A percentile compares a stretch with the other conserved stretches of the same genome.
phyloP scores from a whole-genome alignment of 1,140 invertebrate species.

The Microplitis mediator region DNA sequence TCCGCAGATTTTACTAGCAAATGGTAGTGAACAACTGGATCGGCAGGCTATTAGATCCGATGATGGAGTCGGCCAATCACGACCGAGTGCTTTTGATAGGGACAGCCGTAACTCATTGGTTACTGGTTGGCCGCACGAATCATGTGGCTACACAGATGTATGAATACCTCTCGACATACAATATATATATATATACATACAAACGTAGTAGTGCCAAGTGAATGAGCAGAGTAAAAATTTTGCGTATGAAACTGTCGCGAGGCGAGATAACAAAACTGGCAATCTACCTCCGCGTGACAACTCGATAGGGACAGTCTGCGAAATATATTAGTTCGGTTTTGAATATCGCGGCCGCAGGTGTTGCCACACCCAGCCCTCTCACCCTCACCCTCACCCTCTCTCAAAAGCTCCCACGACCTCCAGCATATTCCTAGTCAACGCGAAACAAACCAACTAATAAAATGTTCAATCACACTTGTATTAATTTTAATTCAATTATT shows the following conservation, averaged over 20 bases:
- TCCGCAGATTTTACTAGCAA: not conserved
- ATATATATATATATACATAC: not conserved
- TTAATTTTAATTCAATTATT: not conserved
- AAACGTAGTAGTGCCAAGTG: not conserved
- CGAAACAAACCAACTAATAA: not conserved
- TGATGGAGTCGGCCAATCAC: constrained; percentile 26
- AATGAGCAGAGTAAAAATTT: constrained; percentile 16
- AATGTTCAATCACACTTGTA: too few relatives aligned
- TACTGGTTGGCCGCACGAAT: constrained; percentile 14
- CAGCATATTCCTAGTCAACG: not conserved
- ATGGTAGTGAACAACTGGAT: not conserved
- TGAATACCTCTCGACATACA: not conserved
- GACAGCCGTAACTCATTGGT: constrained; percentile 25
- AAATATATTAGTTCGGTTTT: constrained; percentile 20
- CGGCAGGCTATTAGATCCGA: constrained; percentile 21
- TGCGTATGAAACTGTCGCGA: constrained; percentile 25
- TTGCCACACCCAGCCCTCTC: not conserved
- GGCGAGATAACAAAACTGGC: constrained; percentile 16
- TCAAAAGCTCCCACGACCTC: not conserved
- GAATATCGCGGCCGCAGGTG: constrained; percentile 1
- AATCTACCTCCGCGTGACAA: constrained; percentile 13
- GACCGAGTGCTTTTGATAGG: constrained; percentile 26
- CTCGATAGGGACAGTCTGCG: constrained; percentile 9
- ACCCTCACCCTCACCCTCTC: not conserved
- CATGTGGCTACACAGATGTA: constrained; percentile 20